Base-by-base conservation (phyloP, 2,888 invertebrate species). In the Amblyteles armatorius region DNA sequence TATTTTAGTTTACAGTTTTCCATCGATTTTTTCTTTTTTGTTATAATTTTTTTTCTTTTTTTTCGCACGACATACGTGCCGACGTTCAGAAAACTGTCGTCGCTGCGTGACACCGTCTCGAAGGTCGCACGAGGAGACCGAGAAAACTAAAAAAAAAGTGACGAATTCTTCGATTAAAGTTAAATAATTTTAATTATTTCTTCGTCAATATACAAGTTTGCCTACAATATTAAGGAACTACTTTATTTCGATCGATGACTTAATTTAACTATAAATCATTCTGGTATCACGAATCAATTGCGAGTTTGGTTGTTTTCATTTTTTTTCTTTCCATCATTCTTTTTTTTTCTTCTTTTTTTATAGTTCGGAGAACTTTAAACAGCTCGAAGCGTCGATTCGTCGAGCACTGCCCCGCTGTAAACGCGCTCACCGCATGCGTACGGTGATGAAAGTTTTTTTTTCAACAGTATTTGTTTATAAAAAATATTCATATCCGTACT, bases 151-250 rank as follows among this genome's bases (percentile, higher is more conserved):
- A 29, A 73, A 73, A 52, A 79, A 63, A 11, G 13, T 65, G 82
- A 71, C 52, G 57, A 82, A 82, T 63, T 65, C 48, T 60, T 63
- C 40, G 40, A 40, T 89, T 88, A 89, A 55, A 55, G 90, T 90
- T 91, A 92, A 91, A 91, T 91, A 92, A 90, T 91, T 92, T 91
- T 90, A 88, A 90, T 90, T 89, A 86, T 88, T 90, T 91, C 88
- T 91, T 83, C 89, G 82, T 91, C 88, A 91, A 92, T 92, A 91
- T 92, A 92, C 92, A 93, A 92, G 79, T 92, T 92, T 83, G 87
- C 90, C 91, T 92, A 92, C 91, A 90, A 89, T 90, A 92, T 91
- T 88, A 90, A 92, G 91, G 91, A 92, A 92, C 91, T 89, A 90
- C 86, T 87, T 91, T 91, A 88, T 89, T 91, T 92, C 91, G 87